Conservation (phyloP, 2,888 invertebrate species). For the Apoderus coryli region DNA sequence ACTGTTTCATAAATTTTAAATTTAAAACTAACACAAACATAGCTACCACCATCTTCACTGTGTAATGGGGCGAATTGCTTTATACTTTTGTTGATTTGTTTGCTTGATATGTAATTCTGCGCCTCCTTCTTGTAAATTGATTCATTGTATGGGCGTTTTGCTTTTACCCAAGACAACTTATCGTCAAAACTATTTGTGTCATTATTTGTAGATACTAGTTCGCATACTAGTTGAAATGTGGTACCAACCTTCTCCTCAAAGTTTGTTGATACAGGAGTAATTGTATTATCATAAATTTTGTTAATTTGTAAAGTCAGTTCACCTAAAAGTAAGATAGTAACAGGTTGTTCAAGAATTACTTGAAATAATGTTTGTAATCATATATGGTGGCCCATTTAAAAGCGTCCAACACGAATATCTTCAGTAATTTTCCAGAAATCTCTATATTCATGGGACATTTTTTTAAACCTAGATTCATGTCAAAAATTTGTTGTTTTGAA, state of each 20-base stretch:
- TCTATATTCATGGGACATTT: too few species aligned
- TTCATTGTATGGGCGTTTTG: too few species aligned
- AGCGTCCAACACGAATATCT: too few species aligned
- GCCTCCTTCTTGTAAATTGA: not conserved
- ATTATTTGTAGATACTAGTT: constrained; percentile 23
- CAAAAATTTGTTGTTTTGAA: too few species aligned
- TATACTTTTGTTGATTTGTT: constrained; percentile 25
- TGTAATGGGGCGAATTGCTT: constrained; percentile 26
- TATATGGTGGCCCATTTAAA: too few species aligned
- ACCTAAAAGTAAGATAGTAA: constrained; percentile 21
- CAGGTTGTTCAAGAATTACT: too few species aligned
- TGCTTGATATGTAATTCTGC: constrained; percentile 3
- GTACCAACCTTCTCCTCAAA: constrained; percentile 28
- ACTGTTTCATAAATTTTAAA: constrained; percentile 25
- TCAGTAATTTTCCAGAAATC: too few species aligned
- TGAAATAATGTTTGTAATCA: too few species aligned
- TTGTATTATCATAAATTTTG: constrained; percentile 25
- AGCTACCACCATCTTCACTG: constrained; percentile 25
- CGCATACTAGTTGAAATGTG: constrained; percentile 28
- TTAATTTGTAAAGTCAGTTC: constrained; percentile 26
- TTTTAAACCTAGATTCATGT: too few species aligned
- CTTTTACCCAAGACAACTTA: constrained; percentile 26
- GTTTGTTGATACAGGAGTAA: constrained; percentile 22
- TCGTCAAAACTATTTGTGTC: constrained; percentile 24
- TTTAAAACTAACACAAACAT: constrained; percentile 28